A percentile compares a stretch with the other conserved stretches of the same genome.
Conservation (phyloP, 2,888 invertebrate species). For the Ochropleura plecta region DNA sequence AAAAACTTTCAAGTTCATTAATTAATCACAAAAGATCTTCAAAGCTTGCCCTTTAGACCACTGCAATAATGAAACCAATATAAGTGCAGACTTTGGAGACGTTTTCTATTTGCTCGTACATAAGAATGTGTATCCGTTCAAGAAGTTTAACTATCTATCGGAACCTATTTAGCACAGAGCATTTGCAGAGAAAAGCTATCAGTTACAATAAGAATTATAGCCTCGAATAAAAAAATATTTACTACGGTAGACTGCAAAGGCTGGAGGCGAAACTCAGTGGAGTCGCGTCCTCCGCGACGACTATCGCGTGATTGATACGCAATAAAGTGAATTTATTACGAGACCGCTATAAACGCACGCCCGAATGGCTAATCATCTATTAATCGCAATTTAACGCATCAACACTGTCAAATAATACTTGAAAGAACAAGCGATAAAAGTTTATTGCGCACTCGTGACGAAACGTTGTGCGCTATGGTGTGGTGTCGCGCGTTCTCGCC, state of each 20-base stretch:
- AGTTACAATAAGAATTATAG: constrained; percentile 65
- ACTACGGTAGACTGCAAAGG: constrained; percentile 63
- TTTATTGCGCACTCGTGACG: constrained; percentile 77
- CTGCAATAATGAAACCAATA: neutral
- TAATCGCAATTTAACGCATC: constrained; percentile 88
- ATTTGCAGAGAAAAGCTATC: constrained; percentile 60
- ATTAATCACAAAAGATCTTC: neutral
- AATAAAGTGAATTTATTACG: constrained; percentile 87
- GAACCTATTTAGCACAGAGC: constrained; percentile 61
- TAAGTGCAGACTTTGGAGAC: constrained; percentile 16
- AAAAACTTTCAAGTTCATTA: neutral
- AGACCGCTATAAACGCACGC: constrained; percentile 83
- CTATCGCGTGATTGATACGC: constrained; percentile 83
- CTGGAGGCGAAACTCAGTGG: constrained; percentile 59
- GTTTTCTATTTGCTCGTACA: constrained; percentile 14
- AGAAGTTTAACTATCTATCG: constrained; percentile 41
- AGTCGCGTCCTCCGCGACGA: constrained; percentile 64
- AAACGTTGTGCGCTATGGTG: constrained; percentile 60
- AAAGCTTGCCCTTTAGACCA: neutral
- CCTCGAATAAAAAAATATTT: constrained; percentile 68
- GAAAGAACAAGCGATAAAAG: constrained; percentile 85
- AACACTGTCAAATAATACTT: constrained; percentile 87
- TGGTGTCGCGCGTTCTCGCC: constrained; percentile 49
- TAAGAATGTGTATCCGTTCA: constrained; percentile 13
- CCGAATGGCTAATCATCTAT: constrained; percentile 87